A percentile compares a stretch with the other conserved stretches of the same genome.
phyloP scores from a whole-genome alignment of 2,113 vertebrate species.

The Eonycteris spelaea region DNA sequence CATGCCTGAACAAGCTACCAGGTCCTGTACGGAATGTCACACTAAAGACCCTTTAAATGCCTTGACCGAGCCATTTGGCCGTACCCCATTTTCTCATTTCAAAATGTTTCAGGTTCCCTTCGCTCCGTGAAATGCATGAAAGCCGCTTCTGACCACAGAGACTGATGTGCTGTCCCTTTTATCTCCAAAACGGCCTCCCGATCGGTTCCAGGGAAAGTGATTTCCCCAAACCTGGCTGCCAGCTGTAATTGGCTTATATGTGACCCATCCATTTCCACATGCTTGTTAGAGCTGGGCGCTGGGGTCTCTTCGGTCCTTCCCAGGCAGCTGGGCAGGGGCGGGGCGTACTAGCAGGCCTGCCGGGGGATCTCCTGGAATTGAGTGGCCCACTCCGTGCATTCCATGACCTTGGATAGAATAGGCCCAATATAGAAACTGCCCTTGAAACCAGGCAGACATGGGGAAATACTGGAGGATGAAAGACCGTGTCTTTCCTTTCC shows the following conservation, averaged over 20 bases:
- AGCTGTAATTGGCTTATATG: constrained; percentile 69
- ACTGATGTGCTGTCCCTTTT: constrained; percentile 26
- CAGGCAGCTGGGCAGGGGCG: neutral
- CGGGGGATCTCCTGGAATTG: neutral
- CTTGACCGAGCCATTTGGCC: constrained; percentile 52
- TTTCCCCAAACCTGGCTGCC: constrained; percentile 62
- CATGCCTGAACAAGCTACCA: neutral
- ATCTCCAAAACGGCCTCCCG: constrained; percentile 22
- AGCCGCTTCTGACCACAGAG: constrained; percentile 45
- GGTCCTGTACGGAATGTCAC: constrained; percentile 31
- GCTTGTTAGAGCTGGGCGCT: neutral
- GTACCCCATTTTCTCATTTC: constrained; percentile 42
- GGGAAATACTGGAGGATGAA: neutral
- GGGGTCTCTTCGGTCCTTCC: neutral
- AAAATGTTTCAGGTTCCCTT: constrained; percentile 41
- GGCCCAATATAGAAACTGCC: neutral
- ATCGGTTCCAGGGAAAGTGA: constrained; percentile 52
- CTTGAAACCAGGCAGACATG: neutral
- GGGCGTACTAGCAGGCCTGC: too few relatives aligned
- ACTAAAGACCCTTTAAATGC: constrained; percentile 47
- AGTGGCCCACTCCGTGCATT: neutral
- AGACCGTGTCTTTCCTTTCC: neutral
- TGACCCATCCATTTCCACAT: constrained; percentile 64
- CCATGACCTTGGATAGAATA: neutral
- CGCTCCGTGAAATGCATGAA: constrained; percentile 39